Base-by-base conservation (phyloP, 2,888 invertebrate species). In the Lepidochrysops patricia region DNA sequence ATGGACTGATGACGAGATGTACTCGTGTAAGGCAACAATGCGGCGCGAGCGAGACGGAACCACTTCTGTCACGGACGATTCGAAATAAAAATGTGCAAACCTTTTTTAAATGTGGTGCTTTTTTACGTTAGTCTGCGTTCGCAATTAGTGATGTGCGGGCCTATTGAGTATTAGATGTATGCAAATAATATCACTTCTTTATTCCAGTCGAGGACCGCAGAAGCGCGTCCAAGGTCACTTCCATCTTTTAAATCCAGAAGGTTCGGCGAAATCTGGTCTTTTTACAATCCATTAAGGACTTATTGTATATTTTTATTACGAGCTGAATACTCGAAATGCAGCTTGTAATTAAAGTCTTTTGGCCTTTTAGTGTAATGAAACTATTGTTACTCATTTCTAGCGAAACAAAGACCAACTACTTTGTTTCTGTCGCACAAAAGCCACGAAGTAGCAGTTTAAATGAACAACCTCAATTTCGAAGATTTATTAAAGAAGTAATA, bases 81-180 rank as follows among this genome's bases (percentile, higher is more conserved):
- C 76, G 76, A 87, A 87, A 89, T 88, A 88, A 88, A 89, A 89
- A 88, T 87, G 86, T 87, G 85, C 84, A 85, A 80, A 83, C 80
- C 74, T 79, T 79, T 82, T 83, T 87, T 87, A 88, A 72, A 85
- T 86, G 87, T 83, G 82, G 84, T 86, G 84, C 80, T 85, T 85
- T 87, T 87, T 88, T 88, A 78, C 81, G 82, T 84, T 84, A 84
- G 89, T 89, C 86, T 87, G 87, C 87, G 86, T 87, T 86, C 75
- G 82, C 87, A 88, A 89, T 89, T 89, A 88, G 89, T 85, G 84
- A 81, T 86, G 85, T 84, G 84, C 78, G 82, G 81, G 80, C 82
- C 73, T 75, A 77, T 77, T 76, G 82, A 77, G 77, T 71, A 79
- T 82, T 80, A 80, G 79, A 76, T 79, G 72, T 74, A 85, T 84